Evolutionary conservation across 2,113 vertebrate species (phyloP).

Genomic region (Motacilla alba): DNA sequence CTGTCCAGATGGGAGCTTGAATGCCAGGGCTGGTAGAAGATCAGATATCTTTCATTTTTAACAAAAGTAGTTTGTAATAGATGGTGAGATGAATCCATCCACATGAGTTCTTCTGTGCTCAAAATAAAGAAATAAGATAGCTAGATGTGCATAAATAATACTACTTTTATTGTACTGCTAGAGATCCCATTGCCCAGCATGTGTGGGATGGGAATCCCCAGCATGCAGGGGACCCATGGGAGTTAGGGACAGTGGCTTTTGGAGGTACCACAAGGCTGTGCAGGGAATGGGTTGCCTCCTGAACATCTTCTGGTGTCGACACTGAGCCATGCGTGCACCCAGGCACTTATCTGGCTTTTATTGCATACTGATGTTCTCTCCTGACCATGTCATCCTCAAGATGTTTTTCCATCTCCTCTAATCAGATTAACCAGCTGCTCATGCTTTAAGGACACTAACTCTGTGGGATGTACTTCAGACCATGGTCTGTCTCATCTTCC

Average conservation of each 20-base stretch:
- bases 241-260: not conserved
- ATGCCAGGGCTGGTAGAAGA: not conserved
- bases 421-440: constrained; percentile 48
- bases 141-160: not conserved
- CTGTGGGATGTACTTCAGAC: not conserved
- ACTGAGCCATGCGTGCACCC: fast-evolving
- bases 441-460: not conserved
- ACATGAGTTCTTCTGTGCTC: not conserved
- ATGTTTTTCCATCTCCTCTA: constrained; percentile 31
- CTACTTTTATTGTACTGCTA: not conserved
- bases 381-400: not conserved
- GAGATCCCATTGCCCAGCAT: not conserved
- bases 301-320: not conserved
- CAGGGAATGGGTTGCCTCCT: not conserved
- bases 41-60: not conserved
- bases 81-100: not conserved
- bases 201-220: not conserved
- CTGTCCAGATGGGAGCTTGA: not conserved
- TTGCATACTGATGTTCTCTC: not conserved
- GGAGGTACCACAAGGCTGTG: not conserved
- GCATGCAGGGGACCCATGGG: fast-evolving
- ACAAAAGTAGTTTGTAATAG: not conserved
- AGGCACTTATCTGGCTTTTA: not conserved
- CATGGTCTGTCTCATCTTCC: not conserved
- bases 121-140: not conserved